phyloP scores from a whole-genome alignment of 2,797 vertebrate genomes.

The Hephaestus fuliginosus region DNA sequence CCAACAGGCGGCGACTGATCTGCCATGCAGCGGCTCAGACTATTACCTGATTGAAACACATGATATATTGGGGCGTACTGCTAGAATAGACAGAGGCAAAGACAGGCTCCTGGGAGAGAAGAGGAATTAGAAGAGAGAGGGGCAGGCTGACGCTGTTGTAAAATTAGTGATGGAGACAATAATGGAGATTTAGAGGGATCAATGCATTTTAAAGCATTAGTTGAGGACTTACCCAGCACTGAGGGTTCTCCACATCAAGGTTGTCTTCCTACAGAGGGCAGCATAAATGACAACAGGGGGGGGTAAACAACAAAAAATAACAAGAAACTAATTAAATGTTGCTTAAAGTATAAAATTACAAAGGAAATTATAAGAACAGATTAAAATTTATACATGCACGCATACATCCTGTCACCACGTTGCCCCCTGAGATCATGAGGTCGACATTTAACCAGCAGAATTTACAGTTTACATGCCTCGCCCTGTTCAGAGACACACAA shows the following conservation, averaged over 20 bases:
- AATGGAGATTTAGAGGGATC: constrained; percentile 18
- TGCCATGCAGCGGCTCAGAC: constrained; percentile 55
- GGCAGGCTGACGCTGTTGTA: constrained; percentile 36
- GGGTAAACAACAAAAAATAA: neutral
- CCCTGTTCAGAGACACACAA: constrained; percentile 12
- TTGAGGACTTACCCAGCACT: constrained; percentile 82
- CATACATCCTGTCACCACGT: neutral
- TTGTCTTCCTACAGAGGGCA: constrained; percentile 69
- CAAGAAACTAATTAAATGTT: neutral
- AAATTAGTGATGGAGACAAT: constrained; percentile 34
- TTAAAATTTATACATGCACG: neutral
- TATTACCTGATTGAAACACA: constrained; percentile 89
- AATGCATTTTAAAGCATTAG: neutral
- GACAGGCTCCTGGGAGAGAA: constrained; percentile 85
- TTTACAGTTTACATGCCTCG: constrained; percentile 63
- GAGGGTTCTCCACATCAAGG: constrained; percentile 41
- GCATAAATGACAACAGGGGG: neutral
- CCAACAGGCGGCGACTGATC: neutral
- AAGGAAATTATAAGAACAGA: neutral
- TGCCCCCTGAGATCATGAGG: constrained; percentile 14
- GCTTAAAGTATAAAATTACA: neutral
- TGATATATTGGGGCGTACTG: constrained; percentile 82
- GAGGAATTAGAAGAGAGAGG: constrained; percentile 42
- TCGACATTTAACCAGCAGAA: constrained; percentile 38
- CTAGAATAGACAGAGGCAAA: constrained; percentile 87